These are phyloP conservation scores for Pangasius mekongensis DNA, from an alignment of 2,797 vertebrate genomes.

Conservation along the genomic window DNA sequence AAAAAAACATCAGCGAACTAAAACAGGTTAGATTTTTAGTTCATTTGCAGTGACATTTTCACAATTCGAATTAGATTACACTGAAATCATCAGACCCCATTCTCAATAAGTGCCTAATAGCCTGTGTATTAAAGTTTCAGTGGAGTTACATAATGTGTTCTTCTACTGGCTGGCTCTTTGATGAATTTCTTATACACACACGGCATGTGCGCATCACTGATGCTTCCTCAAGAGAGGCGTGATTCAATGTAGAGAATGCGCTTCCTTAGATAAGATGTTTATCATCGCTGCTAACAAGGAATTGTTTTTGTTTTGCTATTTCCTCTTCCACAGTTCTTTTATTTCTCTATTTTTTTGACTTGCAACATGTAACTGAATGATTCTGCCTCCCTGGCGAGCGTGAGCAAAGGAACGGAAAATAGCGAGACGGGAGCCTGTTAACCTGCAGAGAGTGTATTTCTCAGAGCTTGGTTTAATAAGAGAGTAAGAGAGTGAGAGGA, in stretches of 20 bases:
- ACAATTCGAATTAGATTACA: slow-evolving; percentile 42
- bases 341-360: slow-evolving; percentile 37
- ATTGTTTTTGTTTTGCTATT: slow-evolving; percentile 24
- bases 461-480: slow-evolving; percentile 28
- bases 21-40: slow-evolving; percentile 66
- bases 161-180: slow-evolving; percentile 30
- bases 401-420: slow-evolving; percentile 4
- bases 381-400: slow-evolving; percentile 3
- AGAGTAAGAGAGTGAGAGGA: slow-evolving; percentile 32
- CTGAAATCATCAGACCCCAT: slow-evolving; percentile 37
- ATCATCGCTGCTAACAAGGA: slow-evolving; percentile 38
- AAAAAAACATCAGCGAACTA: slow-evolving; percentile 50
- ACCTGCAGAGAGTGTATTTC: slow-evolving; percentile 22
- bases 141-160: slow-evolving; percentile 18
- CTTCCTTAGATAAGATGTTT: slow-evolving; percentile 31
- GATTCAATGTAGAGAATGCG: slow-evolving; percentile 22
- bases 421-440: slow-evolving; percentile 40
- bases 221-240: slow-evolving; percentile 25
- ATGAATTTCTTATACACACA: slow-evolving; percentile 34
- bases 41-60: slow-evolving; percentile 65
- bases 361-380: slow-evolving; percentile 26
- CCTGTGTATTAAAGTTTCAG: slow-evolving; percentile 35
- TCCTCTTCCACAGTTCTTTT: slow-evolving; percentile 16
- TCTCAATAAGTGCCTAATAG: slow-evolving; percentile 48
- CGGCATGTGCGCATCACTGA: slow-evolving; percentile 26